Evolutionary conservation across 1,140 invertebrate species (phyloP).

Genomic region (Brachionus asplanchnoidis): DNA sequence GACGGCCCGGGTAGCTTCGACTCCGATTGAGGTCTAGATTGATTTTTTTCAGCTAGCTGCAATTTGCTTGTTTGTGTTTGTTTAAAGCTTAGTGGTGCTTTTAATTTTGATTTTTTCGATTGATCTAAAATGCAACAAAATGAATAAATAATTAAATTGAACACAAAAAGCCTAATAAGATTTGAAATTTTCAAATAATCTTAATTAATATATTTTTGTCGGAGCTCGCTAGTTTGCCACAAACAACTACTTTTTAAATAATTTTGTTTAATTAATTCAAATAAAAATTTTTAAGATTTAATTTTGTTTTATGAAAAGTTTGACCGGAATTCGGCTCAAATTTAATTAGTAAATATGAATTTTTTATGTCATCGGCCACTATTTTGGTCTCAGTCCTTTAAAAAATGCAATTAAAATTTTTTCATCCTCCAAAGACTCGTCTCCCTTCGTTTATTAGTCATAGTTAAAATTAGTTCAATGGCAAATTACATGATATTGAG

Average conservation of each 20-base stretch:
- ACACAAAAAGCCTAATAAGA: conserved; percentile 13
- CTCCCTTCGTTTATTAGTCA: neutral
- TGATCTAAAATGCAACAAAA: neutral
- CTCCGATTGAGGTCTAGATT: neutral
- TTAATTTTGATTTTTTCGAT: conserved; percentile 40
- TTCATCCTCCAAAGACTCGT: neutral
- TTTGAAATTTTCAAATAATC: conserved; percentile 1
- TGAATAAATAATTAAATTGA: conserved; percentile 16
- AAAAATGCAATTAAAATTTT: neutral
- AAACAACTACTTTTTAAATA: neutral
- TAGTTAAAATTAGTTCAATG: neutral
- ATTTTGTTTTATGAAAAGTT: neutral
- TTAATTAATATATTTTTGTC: neutral
- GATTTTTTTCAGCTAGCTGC: neutral
- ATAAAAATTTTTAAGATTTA: neutral
- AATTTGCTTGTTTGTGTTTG: conserved; percentile 14
- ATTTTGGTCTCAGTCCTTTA: neutral
- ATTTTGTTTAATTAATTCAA: neutral
- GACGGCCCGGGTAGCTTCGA: neutral
- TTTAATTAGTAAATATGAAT: neutral
- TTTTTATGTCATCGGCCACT: neutral
- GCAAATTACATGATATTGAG: neutral
- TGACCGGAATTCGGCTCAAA: neutral
- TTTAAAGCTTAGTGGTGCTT: conserved; percentile 37
- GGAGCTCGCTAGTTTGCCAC: neutral